Conservation (phyloP, 1,140 invertebrate genomes). For the Hetaerina americana region DNA sequence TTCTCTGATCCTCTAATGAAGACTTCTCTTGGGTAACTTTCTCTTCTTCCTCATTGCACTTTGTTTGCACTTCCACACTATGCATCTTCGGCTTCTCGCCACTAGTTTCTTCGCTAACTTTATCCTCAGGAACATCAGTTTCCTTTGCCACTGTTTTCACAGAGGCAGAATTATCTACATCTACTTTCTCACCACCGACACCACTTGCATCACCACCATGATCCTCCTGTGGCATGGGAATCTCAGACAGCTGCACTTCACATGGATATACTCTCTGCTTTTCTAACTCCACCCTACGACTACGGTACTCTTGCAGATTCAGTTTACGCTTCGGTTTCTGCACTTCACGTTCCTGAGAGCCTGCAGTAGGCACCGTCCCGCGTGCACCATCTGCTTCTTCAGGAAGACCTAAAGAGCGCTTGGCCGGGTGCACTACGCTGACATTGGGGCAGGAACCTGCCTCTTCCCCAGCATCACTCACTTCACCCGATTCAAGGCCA, state of each 20-base stretch:
- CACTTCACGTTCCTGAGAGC: neutral
- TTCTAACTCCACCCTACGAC: slow-evolving; percentile 26
- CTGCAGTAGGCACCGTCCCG: neutral
- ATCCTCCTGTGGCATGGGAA: neutral
- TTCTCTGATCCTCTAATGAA: neutral
- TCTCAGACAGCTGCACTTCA: neutral
- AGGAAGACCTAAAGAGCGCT: neutral
- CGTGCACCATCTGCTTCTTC: neutral
- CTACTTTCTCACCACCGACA: neutral
- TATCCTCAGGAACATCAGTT: neutral
- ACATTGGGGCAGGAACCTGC: slow-evolving; percentile 2
- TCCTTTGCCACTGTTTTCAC: neutral
- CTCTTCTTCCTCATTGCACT: slow-evolving; percentile 1
- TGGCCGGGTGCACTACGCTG: neutral
- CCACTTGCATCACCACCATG: neutral
- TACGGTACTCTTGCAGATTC: slow-evolving; percentile 36
- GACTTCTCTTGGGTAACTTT: neutral
- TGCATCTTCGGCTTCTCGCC: slow-evolving; percentile 14
- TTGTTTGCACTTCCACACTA: slow-evolving; percentile 20
- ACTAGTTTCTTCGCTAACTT: neutral
- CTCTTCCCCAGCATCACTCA: slow-evolving; percentile 28
- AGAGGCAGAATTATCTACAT: neutral
- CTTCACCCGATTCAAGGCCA: slow-evolving; percentile 29
- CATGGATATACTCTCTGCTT: slow-evolving; percentile 3
- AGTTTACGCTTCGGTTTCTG: slow-evolving; percentile 27